Conservation (phyloP, 2,113 vertebrate genomes). For the Bos taurus region ARS-UCD2.0 NC_037328.1:154955001-154955500, state of each 20-base stretch:
- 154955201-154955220: slow-evolving; percentile 33
- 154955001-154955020: neutral
- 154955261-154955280: slow-evolving; percentile 16
- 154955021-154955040: neutral
- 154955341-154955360: slow-evolving; percentile 9
- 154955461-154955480: neutral
- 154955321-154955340: neutral
- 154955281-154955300: slow-evolving; percentile 20
- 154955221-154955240: slow-evolving; percentile 29
- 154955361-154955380: neutral
- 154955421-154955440: neutral
- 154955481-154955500: neutral
- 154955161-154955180: slow-evolving; percentile 47
- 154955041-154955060: neutral
- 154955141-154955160: slow-evolving; percentile 33
- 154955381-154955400: neutral
- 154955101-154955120: neutral
- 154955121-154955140: slow-evolving; percentile 35
- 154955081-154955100: slow-evolving; percentile 24
- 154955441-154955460: neutral
- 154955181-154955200: slow-evolving; percentile 45
- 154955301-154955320: neutral
- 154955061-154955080: neutral
- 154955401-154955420: neutral
- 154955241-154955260: neutral